Conservation (phyloP, 2,797 vertebrate species). For the Tapera naevia region DNA sequence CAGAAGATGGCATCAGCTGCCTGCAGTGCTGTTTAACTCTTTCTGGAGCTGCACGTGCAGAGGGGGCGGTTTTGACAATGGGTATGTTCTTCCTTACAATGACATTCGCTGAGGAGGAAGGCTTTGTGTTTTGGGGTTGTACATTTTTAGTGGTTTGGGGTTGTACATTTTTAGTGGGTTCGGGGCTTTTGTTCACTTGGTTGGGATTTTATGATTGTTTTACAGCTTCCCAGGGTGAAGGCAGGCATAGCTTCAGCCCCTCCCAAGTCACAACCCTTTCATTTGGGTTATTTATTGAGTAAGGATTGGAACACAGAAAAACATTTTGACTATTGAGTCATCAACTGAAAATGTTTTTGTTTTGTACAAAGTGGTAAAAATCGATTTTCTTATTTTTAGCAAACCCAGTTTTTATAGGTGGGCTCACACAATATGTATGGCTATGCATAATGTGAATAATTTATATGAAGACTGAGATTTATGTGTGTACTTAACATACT, state of each 20-base stretch:
- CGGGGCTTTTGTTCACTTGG: rapidly evolving
- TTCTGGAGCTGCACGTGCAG: not conserved
- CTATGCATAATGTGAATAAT: not conserved
- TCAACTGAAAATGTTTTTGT: not conserved
- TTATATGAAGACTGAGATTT: not conserved
- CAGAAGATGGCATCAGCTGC: constrained; percentile 45
- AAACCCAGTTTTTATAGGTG: not conserved
- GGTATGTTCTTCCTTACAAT: rapidly evolving
- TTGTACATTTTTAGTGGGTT: not conserved
- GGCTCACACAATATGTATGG: rapidly evolving
- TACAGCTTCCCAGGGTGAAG: not conserved
- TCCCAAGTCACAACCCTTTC: rapidly evolving
- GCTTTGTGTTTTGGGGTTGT: rapidly evolving
- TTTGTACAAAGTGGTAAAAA: not conserved
- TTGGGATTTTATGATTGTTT: not conserved
- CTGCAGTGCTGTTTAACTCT: constrained; percentile 43
- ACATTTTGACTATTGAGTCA: not conserved
- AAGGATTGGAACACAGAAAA: not conserved
- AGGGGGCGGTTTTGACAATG: not conserved
- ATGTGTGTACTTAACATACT: not conserved
- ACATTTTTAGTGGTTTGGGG: rapidly evolving
- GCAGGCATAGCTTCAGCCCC: no score
- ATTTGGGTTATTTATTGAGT: not conserved
- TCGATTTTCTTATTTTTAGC: not conserved
- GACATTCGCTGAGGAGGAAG: not conserved